These are phyloP conservation scores for Tetraodon nigroviridis DNA, from an alignment of 2,113 vertebrate species.

Conservation along the genomic window DNA sequence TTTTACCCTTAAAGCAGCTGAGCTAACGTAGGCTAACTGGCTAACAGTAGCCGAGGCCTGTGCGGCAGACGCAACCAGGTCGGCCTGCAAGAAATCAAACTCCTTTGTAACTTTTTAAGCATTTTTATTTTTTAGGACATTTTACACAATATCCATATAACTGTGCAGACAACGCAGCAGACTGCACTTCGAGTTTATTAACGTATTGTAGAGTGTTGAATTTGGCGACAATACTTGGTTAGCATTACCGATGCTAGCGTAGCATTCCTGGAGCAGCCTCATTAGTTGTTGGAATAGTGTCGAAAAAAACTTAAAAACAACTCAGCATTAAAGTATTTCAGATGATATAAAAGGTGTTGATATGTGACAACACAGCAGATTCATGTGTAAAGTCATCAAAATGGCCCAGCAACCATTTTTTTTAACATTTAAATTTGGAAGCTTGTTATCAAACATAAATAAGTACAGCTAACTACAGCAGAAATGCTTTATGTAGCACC, in stretches of 20 bases:
- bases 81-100: constrained; percentile 13
- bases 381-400: neutral
- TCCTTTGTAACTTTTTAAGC: constrained; percentile 1
- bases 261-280: neutral
- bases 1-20: constrained; percentile 1
- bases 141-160: no score
- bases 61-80: constrained; percentile 17
- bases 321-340: no score
- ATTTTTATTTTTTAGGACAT: neutral
- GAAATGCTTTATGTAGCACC: no score
- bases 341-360: no score
- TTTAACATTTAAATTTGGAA: neutral
- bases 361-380: no score
- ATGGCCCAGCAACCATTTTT: neutral
- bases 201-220: neutral
- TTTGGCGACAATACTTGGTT: neutral
- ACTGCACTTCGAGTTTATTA: no score
- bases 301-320: no score
- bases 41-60: constrained; percentile 21
- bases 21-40: constrained; percentile 25
- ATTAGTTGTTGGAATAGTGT: neutral
- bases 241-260: neutral
- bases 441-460: neutral
- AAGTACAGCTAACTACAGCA: no score
- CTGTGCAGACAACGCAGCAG: no score